phyloP scores from a whole-genome alignment of 2,888 invertebrate genomes.

The Thera obeliscata region DNA sequence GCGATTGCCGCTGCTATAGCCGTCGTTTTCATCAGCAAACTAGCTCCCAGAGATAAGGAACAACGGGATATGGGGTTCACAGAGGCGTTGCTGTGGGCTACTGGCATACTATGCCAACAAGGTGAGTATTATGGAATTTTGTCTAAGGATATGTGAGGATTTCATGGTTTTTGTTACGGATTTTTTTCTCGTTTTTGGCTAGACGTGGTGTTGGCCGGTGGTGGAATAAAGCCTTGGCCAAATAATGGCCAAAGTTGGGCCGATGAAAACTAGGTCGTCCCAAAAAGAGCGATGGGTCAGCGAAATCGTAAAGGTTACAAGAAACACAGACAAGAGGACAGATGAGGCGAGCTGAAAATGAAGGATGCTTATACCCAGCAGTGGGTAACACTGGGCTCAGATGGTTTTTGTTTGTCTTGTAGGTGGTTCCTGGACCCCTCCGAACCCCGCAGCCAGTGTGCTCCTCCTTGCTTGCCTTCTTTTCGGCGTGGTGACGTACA shows the following conservation, averaged over 20 bases:
- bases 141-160: background rate
- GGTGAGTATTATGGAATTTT: slow-evolving; percentile 60
- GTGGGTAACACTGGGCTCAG: too few relatives aligned
- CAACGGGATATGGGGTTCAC: slow-evolving; percentile 68
- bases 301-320: too few relatives aligned
- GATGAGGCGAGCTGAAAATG: too few relatives aligned
- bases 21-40: slow-evolving; percentile 77
- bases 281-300: too few relatives aligned
- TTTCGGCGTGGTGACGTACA: slow-evolving; percentile 86
- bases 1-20: slow-evolving; percentile 76
- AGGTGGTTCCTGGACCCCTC: slow-evolving; percentile 86
- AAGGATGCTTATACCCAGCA: too few relatives aligned
- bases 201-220: too few relatives aligned
- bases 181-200: too few relatives aligned
- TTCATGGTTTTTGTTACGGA: background rate
- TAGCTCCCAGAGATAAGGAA: slow-evolving; percentile 68
- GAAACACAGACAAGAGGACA: too few relatives aligned
- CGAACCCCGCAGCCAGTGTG: slow-evolving; percentile 82
- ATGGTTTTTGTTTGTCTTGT: background rate
- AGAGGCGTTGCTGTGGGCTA: slow-evolving; percentile 86
- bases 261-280: too few relatives aligned
- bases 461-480: slow-evolving; percentile 84
- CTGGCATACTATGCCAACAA: slow-evolving; percentile 87
- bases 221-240: too few relatives aligned
- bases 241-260: too few relatives aligned